Evolutionary conservation across 1,140 invertebrate species (phyloP).

Genomic region (Pseudomyrmex gracilis): DNA sequence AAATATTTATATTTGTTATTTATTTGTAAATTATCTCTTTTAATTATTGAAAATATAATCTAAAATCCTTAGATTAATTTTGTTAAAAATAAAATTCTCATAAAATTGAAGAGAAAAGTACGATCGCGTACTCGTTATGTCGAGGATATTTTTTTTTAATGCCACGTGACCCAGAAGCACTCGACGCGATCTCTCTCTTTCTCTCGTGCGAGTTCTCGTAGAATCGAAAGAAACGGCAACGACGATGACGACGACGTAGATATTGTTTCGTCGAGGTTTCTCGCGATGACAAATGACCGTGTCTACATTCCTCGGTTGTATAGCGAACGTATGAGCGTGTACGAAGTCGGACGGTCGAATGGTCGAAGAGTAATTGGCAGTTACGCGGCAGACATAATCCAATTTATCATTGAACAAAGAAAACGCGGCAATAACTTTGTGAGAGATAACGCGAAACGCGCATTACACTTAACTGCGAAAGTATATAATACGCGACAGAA

Average conservation of each 20-base stretch:
- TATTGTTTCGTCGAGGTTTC: slow-evolving; percentile 54
- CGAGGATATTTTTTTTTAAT: slow-evolving; percentile 27
- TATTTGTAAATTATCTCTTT: no score
- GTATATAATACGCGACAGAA: slow-evolving; percentile 15
- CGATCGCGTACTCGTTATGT: neutral
- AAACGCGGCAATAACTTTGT: slow-evolving; percentile 29
- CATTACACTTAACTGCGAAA: slow-evolving; percentile 25
- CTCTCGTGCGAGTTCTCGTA: neutral
- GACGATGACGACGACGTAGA: slow-evolving; percentile 22
- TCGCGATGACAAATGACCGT: slow-evolving; percentile 38
- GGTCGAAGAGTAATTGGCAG: slow-evolving; percentile 56
- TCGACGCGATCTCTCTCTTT: neutral
- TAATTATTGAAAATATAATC: neutral
- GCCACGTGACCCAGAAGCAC: neutral
- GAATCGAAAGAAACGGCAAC: slow-evolving; percentile 40
- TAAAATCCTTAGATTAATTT: neutral
- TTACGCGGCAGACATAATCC: slow-evolving; percentile 45
- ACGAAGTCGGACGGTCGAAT: slow-evolving; percentile 44
- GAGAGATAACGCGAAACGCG: slow-evolving; percentile 31
- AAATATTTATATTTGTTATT: no score
- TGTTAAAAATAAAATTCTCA: neutral
- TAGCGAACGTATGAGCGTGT: slow-evolving; percentile 34
- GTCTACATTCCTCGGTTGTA: slow-evolving; percentile 39
- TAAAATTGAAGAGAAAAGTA: neutral
- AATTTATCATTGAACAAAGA: slow-evolving; percentile 43